Evolutionary conservation across 1,140 invertebrate genomes (phyloP).

Genomic region (Dendroctonus valens): DNA sequence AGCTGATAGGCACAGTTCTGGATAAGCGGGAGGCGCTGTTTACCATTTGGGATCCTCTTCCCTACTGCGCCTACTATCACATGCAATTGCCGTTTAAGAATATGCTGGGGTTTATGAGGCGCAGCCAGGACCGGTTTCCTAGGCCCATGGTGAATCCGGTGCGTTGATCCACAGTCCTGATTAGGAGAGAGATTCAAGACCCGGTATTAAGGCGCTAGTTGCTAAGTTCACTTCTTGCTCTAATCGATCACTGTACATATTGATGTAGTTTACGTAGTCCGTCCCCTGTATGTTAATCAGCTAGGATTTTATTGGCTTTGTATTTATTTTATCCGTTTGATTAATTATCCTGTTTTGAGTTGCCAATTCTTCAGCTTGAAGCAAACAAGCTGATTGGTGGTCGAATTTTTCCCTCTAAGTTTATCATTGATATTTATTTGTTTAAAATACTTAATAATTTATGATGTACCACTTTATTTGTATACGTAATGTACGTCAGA

Average conservation of each 20-base stretch:
- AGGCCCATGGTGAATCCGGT: constrained; percentile 44
- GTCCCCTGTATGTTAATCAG: constrained; percentile 8
- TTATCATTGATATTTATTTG: constrained; percentile 4
- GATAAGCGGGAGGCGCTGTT: constrained; percentile 75
- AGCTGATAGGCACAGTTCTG: constrained; percentile 64
- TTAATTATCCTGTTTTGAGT: too few species aligned
- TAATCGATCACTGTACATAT: neutral
- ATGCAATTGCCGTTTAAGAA: constrained; percentile 69
- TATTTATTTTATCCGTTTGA: neutral
- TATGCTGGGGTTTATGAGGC: constrained; percentile 54
- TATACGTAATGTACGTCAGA: constrained; percentile 15
- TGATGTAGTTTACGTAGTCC: constrained; percentile 8
- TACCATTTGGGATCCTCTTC: constrained; percentile 77
- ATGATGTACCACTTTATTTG: neutral
- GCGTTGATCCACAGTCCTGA: constrained; percentile 33
- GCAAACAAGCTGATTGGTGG: constrained; percentile 14
- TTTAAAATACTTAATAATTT: constrained; percentile 1
- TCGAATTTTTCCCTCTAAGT: constrained; percentile 3
- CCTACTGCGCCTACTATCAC: constrained; percentile 80
- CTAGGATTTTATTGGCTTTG: neutral
- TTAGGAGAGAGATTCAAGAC: constrained; percentile 47
- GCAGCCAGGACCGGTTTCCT: constrained; percentile 44
- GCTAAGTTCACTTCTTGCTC: neutral
- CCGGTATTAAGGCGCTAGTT: neutral
- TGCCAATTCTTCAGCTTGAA: neutral